Percentiles rank a stretch among this genome's conserved stretches.
phyloP scores from a whole-genome alignment of 2,113 vertebrate genomes.

The Nothocercus julius region DNA sequence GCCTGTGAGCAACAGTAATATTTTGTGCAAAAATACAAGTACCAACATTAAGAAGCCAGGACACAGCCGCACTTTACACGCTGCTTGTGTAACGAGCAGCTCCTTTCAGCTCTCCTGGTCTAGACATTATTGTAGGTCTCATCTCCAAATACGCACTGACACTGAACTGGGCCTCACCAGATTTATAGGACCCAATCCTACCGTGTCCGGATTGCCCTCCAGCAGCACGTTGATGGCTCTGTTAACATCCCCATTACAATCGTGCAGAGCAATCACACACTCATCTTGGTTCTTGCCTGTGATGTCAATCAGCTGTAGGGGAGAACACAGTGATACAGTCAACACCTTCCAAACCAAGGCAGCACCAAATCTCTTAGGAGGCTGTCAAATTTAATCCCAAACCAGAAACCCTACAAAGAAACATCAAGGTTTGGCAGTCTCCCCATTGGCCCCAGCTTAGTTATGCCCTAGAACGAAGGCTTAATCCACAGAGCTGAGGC shows the following conservation, averaged over 20 bases:
- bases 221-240: slow-evolving; percentile 98
- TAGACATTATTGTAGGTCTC: not conserved
- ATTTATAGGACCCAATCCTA: slow-evolving; percentile 65
- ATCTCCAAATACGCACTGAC: not conserved
- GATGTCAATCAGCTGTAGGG: slow-evolving; percentile 93
- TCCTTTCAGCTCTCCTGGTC: not conserved
- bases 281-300: slow-evolving; percentile 99
- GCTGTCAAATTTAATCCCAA: not conserved
- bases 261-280: slow-evolving; percentile 97
- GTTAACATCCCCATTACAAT: slow-evolving; percentile 97
- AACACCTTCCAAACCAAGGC: fast-evolving
- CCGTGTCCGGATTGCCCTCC: slow-evolving; percentile 97
- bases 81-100: not conserved
- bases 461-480: fast-evolving
- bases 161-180: not conserved
- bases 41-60: not conserved
- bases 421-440: not conserved
- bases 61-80: not conserved
- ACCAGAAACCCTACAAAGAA: not conserved
- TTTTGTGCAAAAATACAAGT: not conserved
- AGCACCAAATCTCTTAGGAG: not conserved
- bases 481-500: not conserved
- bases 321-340: not conserved
- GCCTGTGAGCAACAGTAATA: not conserved
- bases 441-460: not conserved